Percentiles rank a stretch among this genome's conserved stretches.
Conservation (phyloP, 2,113 vertebrate species). For the Nothobranchius furzeri region DNA sequence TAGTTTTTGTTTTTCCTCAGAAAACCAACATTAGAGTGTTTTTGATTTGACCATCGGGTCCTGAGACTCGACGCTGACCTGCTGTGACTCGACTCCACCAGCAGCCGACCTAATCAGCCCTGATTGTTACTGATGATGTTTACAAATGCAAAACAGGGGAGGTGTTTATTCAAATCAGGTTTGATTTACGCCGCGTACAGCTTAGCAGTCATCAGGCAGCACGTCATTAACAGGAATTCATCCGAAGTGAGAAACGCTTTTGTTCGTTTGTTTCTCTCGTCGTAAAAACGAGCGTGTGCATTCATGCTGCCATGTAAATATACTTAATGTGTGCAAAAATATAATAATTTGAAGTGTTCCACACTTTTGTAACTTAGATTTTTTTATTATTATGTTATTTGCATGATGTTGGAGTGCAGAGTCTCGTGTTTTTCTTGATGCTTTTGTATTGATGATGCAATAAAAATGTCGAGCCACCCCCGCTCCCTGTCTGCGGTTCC, state of each 20-base stretch:
- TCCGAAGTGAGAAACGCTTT: conserved; percentile 13
- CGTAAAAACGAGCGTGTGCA: conserved; percentile 16
- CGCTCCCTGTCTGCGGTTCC: conserved; percentile 55
- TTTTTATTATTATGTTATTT: conserved; percentile 51
- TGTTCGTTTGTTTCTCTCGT: conserved; percentile 7
- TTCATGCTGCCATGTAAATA: conserved; percentile 67
- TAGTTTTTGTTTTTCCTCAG: not conserved
- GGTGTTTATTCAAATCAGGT: not conserved
- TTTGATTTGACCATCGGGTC: no score
- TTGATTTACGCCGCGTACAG: not conserved
- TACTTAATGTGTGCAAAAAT: conserved; percentile 43
- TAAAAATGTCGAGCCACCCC: conserved; percentile 61
- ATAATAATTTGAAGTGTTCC: conserved; percentile 45
- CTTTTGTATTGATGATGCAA: conserved; percentile 71
- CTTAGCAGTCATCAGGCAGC: not conserved
- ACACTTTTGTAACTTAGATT: conserved; percentile 42
- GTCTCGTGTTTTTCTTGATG: conserved; percentile 38
- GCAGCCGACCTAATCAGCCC: not conserved
- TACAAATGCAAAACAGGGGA: conserved; percentile 1
- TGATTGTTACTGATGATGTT: conserved; percentile 2
- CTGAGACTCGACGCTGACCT: not conserved
- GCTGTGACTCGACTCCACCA: no score
- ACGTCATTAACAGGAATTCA: conserved; percentile 16
- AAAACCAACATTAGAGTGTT: no score
- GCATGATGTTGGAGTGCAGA: conserved; percentile 40